A percentile compares a stretch with the other conserved stretches of the same genome.
phyloP scores from a whole-genome alignment of 2,888 invertebrate genomes.

The Marronus borbonicus region DNA sequence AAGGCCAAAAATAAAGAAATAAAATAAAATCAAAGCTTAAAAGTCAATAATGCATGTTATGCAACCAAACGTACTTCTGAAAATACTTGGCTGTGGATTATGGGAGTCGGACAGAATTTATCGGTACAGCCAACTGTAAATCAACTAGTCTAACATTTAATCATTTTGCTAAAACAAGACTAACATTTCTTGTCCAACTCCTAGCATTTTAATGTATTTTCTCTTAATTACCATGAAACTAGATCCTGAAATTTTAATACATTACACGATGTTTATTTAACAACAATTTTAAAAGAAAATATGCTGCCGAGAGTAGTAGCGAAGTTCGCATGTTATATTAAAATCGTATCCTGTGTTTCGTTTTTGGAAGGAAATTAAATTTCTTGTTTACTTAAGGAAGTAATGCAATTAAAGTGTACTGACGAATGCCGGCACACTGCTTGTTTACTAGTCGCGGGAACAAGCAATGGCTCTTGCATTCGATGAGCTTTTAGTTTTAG shows the following conservation, averaged over 20 bases:
- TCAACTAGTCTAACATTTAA: too few species aligned
- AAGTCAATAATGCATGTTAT: background rate
- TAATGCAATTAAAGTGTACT: background rate
- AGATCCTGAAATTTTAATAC: constrained; percentile 1
- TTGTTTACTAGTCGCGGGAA: too few species aligned
- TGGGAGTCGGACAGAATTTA: too few species aligned
- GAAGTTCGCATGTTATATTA: constrained; percentile 8
- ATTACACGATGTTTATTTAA: constrained; percentile 5
- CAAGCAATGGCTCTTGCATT: too few species aligned
- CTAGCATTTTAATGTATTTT: too few species aligned
- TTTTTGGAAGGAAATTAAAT: constrained; percentile 23
- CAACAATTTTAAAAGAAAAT: constrained; percentile 25
- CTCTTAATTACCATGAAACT: background rate
- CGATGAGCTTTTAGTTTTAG: too few species aligned
- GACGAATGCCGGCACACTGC: too few species aligned
- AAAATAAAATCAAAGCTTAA: too few species aligned
- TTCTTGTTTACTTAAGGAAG: constrained; percentile 24
- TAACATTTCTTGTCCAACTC: background rate
- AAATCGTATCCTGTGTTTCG: background rate
- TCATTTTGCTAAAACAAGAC: too few species aligned
- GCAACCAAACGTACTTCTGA: constrained; percentile 9
- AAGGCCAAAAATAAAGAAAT: too few species aligned
- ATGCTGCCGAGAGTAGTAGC: constrained; percentile 3
- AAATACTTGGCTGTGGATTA: background rate
- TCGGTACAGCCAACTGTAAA: too few species aligned